Evolutionary conservation across 2,797 vertebrate species (phyloP).

Genomic region (Buphagus erythrorhynchus): DNA sequence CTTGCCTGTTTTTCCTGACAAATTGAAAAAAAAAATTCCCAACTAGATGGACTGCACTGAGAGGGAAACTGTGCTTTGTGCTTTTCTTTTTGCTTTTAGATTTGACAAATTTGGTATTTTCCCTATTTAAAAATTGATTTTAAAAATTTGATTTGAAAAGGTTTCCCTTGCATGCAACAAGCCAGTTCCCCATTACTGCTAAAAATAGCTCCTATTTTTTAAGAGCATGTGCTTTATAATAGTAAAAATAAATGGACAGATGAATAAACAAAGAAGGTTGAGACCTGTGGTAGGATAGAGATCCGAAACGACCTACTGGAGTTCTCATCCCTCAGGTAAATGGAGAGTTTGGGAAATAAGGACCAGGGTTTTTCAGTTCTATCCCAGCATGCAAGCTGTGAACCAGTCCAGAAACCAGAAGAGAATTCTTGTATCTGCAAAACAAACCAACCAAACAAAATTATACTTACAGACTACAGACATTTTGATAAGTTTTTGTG

Average conservation of each 20-base stretch:
- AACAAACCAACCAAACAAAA: neutral
- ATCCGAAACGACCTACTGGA: conserved; percentile 92
- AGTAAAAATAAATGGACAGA: neutral
- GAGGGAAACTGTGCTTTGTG: neutral
- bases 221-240: neutral
- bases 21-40: neutral
- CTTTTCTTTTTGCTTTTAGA: neutral
- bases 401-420: conserved; percentile 91
- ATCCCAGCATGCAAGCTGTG: conserved; percentile 93
- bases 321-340: conserved; percentile 93
- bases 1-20: neutral
- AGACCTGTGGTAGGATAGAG: conserved; percentile 93
- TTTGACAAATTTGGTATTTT: neutral
- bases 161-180: neutral
- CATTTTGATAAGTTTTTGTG: neutral
- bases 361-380: conserved; percentile 89
- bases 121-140: neutral
- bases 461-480: neutral
- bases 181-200: neutral
- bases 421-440: conserved; percentile 90
- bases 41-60: neutral
- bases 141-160: neutral
- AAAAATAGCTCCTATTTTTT: neutral
- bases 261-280: conserved; percentile 7
- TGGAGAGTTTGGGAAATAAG: conserved; percentile 95